Conservation (phyloP, 2,113 vertebrate genomes). For the Gallinago media region DNA sequence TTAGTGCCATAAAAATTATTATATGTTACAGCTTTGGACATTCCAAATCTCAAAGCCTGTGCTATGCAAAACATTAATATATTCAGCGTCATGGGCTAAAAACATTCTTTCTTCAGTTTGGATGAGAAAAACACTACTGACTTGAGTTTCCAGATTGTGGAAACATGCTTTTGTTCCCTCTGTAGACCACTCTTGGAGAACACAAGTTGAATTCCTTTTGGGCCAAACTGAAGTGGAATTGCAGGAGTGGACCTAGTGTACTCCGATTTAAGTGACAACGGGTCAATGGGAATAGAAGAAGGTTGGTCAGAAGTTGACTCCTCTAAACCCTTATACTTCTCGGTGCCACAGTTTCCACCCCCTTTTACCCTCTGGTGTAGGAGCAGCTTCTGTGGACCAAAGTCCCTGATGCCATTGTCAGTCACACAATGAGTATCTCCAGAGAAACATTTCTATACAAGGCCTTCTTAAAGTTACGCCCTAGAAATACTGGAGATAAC, state of each 20-base stretch:
- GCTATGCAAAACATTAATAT: neutral
- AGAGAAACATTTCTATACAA: neutral
- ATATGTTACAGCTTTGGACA: neutral
- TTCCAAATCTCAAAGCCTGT: neutral
- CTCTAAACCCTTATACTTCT: rapidly evolving
- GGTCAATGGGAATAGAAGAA: neutral
- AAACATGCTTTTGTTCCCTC: neutral
- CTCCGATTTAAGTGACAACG: neutral
- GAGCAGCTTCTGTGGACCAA: neutral
- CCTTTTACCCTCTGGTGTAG: neutral
- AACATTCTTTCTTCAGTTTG: neutral
- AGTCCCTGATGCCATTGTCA: neutral
- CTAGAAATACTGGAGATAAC: neutral
- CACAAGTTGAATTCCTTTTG: neutral
- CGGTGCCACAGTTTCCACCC: rapidly evolving
- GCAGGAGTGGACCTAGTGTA: neutral
- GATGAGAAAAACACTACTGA: neutral
- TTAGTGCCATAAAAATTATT: neutral
- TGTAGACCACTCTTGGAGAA: neutral
- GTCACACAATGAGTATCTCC: neutral
- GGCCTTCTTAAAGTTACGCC: neutral
- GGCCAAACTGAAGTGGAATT: neutral
- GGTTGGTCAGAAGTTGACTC: neutral
- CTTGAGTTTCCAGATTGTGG: neutral
- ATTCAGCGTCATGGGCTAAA: neutral